Conservation (phyloP, 2,888 invertebrate genomes). For the Eurois occulta region DNA sequence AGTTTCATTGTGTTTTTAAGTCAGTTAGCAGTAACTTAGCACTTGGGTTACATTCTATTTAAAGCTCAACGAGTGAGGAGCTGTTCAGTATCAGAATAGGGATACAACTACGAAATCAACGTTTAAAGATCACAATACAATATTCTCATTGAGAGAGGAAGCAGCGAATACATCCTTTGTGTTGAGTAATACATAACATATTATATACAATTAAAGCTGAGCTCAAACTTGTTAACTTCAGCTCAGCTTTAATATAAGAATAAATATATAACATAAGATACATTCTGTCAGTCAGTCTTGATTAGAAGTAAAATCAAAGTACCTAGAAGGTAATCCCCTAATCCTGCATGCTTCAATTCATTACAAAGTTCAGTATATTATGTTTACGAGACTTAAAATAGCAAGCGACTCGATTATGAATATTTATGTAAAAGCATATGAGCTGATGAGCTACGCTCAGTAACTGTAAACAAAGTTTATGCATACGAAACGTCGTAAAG, state of each 20-base stretch:
- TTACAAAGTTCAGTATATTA: constrained; percentile 39
- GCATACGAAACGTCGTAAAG: constrained; percentile 74
- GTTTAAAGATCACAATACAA: background rate
- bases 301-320: constrained; percentile 33
- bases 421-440: constrained; percentile 55
- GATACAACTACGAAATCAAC: background rate
- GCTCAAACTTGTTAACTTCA: too few relatives aligned
- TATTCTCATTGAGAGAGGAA: background rate
- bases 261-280: too few relatives aligned
- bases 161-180: background rate
- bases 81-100: constrained; percentile 6
- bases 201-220: background rate
- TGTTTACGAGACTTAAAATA: constrained; percentile 39
- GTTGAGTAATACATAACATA: background rate
- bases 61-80: background rate
- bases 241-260: too few relatives aligned
- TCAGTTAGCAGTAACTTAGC: constrained; percentile 33
- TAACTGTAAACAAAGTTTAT: constrained; percentile 71
- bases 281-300: too few relatives aligned
- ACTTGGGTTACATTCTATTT: constrained; percentile 23
- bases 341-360: constrained; percentile 36
- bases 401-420: constrained; percentile 53
- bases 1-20: constrained; percentile 63
- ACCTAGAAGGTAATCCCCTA: constrained; percentile 2
- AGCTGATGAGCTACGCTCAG: constrained; percentile 52